Evolutionary conservation across 2,888 invertebrate genomes (phyloP).

Genomic region (Theretra japonica): DNA sequence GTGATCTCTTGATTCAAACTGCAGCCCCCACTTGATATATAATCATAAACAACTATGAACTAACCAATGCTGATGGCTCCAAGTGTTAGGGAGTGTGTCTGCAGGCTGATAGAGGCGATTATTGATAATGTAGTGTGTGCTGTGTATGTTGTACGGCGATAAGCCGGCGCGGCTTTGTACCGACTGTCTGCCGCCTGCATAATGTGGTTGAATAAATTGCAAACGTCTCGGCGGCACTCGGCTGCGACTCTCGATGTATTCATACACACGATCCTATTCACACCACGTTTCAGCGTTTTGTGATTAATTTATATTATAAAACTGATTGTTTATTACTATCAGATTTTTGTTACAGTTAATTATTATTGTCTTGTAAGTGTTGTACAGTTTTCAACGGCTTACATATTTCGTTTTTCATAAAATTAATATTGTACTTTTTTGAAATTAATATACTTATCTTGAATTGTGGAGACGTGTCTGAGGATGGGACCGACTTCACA

Average conservation of each 20-base stretch:
- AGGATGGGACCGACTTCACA: too few relatives aligned
- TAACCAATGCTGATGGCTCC: neutral
- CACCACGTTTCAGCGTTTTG: neutral
- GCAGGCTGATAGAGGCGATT: neutral
- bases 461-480: too few relatives aligned
- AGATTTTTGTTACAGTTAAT: too few relatives aligned
- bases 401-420: too few relatives aligned
- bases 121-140: neutral
- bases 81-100: neutral
- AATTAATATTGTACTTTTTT: too few relatives aligned
- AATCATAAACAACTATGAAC: neutral
- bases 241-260: neutral
- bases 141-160: neutral
- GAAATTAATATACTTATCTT: too few relatives aligned
- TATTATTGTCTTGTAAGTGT: too few relatives aligned
- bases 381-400: too few relatives aligned
- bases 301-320: neutral
- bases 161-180: constrained; percentile 9
- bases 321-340: neutral
- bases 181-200: constrained; percentile 16
- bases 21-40: neutral
- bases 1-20: neutral
- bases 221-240: constrained; percentile 7
- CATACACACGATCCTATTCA: constrained; percentile 8
- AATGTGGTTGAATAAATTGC: constrained; percentile 19